phyloP scores from a whole-genome alignment of 37 sponge, comb jelly and placozoan genomes.

The Eunapius fragilis region DNA sequence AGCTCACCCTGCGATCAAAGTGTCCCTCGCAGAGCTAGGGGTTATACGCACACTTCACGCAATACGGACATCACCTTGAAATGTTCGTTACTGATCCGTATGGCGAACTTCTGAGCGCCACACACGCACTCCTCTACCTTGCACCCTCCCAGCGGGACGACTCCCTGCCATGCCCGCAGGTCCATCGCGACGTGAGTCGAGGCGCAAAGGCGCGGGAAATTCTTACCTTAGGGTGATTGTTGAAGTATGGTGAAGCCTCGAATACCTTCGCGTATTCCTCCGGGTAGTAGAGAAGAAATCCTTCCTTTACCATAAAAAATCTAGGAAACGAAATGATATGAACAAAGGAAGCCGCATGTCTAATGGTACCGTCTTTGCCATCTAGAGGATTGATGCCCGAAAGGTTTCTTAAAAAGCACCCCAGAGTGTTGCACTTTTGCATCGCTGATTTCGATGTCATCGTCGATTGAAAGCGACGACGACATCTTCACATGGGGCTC shows the following conservation, averaged over 20 bases:
- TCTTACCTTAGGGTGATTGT: slow-evolving; percentile 96
- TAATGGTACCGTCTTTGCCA: slow-evolving; percentile 76
- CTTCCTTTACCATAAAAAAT: slow-evolving; percentile 96
- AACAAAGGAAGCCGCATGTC: background rate
- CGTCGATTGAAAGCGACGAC: too few species aligned
- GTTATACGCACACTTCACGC: too few species aligned
- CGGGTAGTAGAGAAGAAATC: slow-evolving; percentile 93
- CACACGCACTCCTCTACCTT: slow-evolving; percentile 68
- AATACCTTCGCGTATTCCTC: slow-evolving; percentile 81
- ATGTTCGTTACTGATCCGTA: slow-evolving; percentile 66
- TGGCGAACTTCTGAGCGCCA: slow-evolving; percentile 78
- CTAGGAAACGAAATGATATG: slow-evolving; percentile 28
- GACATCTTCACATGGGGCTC: too few species aligned
- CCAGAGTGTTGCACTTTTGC: slow-evolving; percentile 85
- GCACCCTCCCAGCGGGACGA: slow-evolving; percentile 92
- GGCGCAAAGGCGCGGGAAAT: background rate
- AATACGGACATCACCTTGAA: slow-evolving; percentile 75
- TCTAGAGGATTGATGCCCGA: slow-evolving; percentile 55
- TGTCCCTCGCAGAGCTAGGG: too few species aligned
- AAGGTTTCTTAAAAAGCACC: slow-evolving; percentile 80
- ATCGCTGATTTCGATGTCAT: background rate
- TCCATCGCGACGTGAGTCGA: background rate
- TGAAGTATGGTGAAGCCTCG: slow-evolving; percentile 82
- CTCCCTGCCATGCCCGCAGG: slow-evolving; percentile 63
- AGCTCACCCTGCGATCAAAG: slow-evolving; percentile 95